A percentile compares a stretch with the other conserved stretches of the same genome.
These are phyloP conservation scores for Volucella zonaria DNA, from an alignment of 2,888 invertebrate species.

Conservation along the genomic window DNA sequence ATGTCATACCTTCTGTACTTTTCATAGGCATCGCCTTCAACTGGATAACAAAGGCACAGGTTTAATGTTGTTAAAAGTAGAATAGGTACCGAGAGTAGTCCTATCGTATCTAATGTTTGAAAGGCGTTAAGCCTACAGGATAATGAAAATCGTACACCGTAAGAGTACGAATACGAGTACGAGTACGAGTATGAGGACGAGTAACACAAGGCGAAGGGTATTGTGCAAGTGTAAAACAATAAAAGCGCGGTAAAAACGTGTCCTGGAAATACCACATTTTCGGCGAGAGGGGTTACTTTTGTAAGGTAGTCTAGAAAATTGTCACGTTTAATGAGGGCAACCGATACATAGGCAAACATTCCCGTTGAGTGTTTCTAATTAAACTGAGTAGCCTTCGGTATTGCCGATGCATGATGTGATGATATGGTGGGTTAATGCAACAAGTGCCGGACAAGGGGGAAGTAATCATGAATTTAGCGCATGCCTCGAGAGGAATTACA, in stretches of 20 bases:
- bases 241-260: constrained; percentile 29
- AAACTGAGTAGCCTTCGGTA: constrained; percentile 32
- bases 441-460: constrained; percentile 47
- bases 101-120: constrained; percentile 21
- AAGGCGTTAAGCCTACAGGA: constrained; percentile 51
- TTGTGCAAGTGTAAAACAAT: not conserved
- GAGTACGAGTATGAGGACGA: no score
- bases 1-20: not conserved
- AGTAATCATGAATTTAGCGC: constrained; percentile 20
- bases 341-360: not conserved
- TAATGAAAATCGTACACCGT: constrained; percentile 16
- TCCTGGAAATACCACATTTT: constrained; percentile 27
- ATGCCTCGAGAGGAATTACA: not conserved
- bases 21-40: constrained; percentile 9
- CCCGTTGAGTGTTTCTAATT: constrained; percentile 30
- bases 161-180: no score
- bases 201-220: not conserved
- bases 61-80: constrained; percentile 13
- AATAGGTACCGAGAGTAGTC: constrained; percentile 18
- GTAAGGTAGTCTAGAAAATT: constrained; percentile 12
- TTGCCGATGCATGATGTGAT: not conserved
- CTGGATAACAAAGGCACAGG: constrained; percentile 10
- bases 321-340: constrained; percentile 53
- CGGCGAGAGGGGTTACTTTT: not conserved
- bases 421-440: constrained; percentile 29